Evolutionary conservation across 2,113 vertebrate species (phyloP).

Genomic region (Origma solitaria): DNA sequence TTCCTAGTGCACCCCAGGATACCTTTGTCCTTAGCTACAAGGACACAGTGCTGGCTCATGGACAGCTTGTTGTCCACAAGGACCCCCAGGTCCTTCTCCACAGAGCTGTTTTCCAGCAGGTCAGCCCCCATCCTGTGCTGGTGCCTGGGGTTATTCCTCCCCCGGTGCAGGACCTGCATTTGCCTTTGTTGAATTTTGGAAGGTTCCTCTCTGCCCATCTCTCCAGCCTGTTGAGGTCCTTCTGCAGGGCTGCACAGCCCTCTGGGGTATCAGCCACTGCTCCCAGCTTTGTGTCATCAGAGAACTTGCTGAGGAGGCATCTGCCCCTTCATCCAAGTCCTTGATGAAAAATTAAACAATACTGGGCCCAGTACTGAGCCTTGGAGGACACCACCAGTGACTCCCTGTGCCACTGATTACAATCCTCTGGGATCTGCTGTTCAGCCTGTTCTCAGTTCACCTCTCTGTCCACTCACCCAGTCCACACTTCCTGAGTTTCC

Average conservation of each 20-base stretch:
- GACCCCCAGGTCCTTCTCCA: neutral
- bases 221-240: accelerated
- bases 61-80: neutral
- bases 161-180: neutral
- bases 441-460: neutral
- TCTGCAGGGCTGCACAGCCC: neutral
- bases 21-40: neutral
- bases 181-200: neutral
- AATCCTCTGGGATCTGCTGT: neutral
- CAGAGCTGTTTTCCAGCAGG: neutral
- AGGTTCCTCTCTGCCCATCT: neutral
- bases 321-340: neutral
- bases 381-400: neutral
- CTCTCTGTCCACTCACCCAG: neutral
- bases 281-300: neutral
- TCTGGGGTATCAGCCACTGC: accelerated
- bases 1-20: neutral
- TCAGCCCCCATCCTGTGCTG: accelerated
- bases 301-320: neutral
- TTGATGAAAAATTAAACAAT: neutral
- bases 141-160: neutral
- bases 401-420: neutral
- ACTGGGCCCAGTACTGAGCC: accelerated
- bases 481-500: neutral
- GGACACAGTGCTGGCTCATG: neutral